Evolutionary conservation across 2,888 invertebrate species (phyloP), one percentile per base, ranked within the genome.

Genomic region (Anodontia alba): DNA sequence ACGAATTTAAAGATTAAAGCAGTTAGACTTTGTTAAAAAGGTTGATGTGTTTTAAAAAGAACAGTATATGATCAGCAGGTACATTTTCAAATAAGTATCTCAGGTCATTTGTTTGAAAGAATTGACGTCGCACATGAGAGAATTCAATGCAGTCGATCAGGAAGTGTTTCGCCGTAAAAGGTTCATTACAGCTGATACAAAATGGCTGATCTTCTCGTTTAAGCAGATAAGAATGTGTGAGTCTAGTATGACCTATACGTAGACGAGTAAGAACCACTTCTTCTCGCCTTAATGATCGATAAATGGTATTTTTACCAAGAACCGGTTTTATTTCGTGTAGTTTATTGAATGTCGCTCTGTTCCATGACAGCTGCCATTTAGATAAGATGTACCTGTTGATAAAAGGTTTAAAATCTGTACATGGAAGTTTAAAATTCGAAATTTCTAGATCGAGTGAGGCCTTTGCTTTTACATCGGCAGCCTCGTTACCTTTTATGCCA

Each of bases 401-500:
- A 1, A 29, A n/a, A 3, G 67, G 72, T 77, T 72, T 46, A 46
- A 46, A 46, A 46, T 46, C 17, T 20, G 15, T 3, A 46, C 5
- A 46, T 3, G 8, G 46, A 15, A 46, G 5, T 46, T 8, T 2
- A 46, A 46, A 46, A 3, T 12, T 20, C 3, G 46, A 12, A 3
- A 20, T 8, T 2, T 46, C 57, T 43, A 70, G 62, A 70, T 70
- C 17, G 17, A 46, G 46, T 46, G 46, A 46, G 3, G 5, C 15
- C 17, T 46, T 46, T 46, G 46, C 71, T 33, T n/a, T 68, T 29
- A 26, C 20, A 36, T 73, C 73, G 29, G 69, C 73, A 31, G 20
- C n/a, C 26, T 73, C 69, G 36, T 73, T 78, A 12, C 78, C 78
- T 38, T 17, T n/a, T 10, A 78, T 69, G 20, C 74, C 78, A 46